Conservation (phyloP, 2,888 invertebrate genomes). For the Cremastinae sp. region DNA sequence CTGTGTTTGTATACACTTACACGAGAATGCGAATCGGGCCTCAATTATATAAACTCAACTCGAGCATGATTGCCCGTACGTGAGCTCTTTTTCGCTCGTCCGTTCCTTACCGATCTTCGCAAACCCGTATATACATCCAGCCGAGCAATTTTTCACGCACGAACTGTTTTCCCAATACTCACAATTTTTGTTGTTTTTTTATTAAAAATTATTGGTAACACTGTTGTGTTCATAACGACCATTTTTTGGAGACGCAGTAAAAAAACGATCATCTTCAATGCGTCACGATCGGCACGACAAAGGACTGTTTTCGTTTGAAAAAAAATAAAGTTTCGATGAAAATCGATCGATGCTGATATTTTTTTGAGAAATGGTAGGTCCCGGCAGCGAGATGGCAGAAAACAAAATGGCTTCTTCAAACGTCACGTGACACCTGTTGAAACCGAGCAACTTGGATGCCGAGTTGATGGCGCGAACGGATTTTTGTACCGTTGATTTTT, state of each 20-base stretch:
- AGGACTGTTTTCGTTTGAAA: no score
- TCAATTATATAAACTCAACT: slow-evolving; percentile 68
- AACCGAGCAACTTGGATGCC: slow-evolving; percentile 5
- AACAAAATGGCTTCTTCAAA: slow-evolving; percentile 28
- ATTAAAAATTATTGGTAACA: no score
- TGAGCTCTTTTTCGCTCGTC: slow-evolving; percentile 68
- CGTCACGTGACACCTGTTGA: not conserved
- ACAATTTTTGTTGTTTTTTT: no score
- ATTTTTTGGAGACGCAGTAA: no score
- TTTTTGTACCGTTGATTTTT: not conserved
- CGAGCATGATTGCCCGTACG: slow-evolving; percentile 79
- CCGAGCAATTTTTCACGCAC: slow-evolving; percentile 8
- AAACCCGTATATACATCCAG: slow-evolving; percentile 8
- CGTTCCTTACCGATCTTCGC: slow-evolving; percentile 26
- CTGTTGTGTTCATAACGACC: no score
- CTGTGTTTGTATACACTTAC: slow-evolving; percentile 45
- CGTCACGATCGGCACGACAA: no score
- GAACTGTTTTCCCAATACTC: slow-evolving; percentile 1
- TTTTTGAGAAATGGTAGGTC: not conserved
- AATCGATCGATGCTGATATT: not conserved
- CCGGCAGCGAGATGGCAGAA: not conserved
- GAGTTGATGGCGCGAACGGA: slow-evolving; percentile 5
- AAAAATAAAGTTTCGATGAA: no score
- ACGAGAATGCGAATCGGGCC: slow-evolving; percentile 74
- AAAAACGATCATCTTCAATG: no score